phyloP scores from a whole-genome alignment of 2,888 invertebrate genomes.

The Oscheius sp. region DNA sequence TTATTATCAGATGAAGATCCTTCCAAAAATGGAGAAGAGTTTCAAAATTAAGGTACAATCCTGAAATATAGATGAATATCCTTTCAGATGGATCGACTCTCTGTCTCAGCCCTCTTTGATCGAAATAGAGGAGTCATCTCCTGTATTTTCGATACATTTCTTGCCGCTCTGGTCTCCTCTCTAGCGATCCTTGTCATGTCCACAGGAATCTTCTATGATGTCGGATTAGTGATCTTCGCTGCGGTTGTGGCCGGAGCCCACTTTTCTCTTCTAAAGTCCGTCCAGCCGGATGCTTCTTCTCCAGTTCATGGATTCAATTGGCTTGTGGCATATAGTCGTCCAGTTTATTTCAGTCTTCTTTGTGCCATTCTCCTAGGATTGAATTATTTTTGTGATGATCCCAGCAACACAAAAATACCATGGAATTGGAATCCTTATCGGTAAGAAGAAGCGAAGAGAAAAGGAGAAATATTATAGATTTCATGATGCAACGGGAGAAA shows the following conservation, averaged over 20 bases:
- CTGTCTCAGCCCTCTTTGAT: conserved; percentile 89
- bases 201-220: conserved; percentile 86
- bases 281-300: conserved; percentile 97
- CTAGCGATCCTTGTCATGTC: conserved; percentile 72
- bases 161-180: conserved; percentile 85
- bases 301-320: conserved; percentile 82
- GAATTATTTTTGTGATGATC: conserved; percentile 33
- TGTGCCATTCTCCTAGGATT: conserved; percentile 74
- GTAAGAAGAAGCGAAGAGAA: conserved; percentile 6
- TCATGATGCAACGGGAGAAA: background rate
- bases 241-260: conserved; percentile 97
- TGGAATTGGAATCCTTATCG: conserved; percentile 58
- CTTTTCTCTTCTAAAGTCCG: conserved; percentile 79
- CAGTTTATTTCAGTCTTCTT: conserved; percentile 89
- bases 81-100: conserved; percentile 87
- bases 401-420: conserved; percentile 33
- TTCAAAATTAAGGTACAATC: conserved; percentile 61
- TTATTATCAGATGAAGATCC: conserved; percentile 64
- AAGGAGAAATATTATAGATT: background rate
- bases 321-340: conserved; percentile 71
- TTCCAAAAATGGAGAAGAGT: conserved; percentile 57
- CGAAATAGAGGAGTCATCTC: conserved; percentile 84
- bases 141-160: conserved; percentile 82
- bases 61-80: background rate
- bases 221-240: conserved; percentile 92